A percentile compares a stretch with the other conserved stretches of the same genome.
These are phyloP conservation scores for Nycteola revayana DNA, from an alignment of 2,888 invertebrate genomes.

Conservation along the genomic window DNA sequence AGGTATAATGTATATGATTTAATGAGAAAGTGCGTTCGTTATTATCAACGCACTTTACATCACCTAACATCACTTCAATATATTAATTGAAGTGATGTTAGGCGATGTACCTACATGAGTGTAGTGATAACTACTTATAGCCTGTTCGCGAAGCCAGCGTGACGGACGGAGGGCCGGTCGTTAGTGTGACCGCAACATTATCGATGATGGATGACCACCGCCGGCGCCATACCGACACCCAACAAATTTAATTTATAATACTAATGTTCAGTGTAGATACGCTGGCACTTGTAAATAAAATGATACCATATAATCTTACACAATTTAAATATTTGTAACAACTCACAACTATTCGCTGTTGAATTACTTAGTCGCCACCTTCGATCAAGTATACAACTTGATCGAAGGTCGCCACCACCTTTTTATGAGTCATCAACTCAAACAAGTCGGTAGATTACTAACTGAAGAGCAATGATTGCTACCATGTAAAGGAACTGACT, in stretches of 20 bases:
- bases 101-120: constrained; percentile 3
- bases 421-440: too few species aligned
- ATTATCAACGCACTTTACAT: too few species aligned
- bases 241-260: constrained; percentile 77
- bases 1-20: too few species aligned
- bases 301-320: too few species aligned
- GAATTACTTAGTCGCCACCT: too few species aligned
- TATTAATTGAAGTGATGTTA: too few species aligned
- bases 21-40: too few species aligned
- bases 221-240: constrained; percentile 63
- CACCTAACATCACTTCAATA: too few species aligned
- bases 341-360: too few species aligned
- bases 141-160: constrained; percentile 7
- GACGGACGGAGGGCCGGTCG: constrained; percentile 56
- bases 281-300: constrained; percentile 50
- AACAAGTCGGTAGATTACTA: constrained; percentile 1
- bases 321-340: too few species aligned
- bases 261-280: constrained; percentile 57
- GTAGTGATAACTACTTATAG: neutral
- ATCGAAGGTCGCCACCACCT: too few species aligned
- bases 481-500: constrained; percentile 20
- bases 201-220: constrained; percentile 72
- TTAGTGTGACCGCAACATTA: constrained; percentile 69
- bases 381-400: too few species aligned
- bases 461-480: constrained; percentile 9